phyloP scores from a whole-genome alignment of 2,888 invertebrate species.

The Meteorus colon region DNA sequence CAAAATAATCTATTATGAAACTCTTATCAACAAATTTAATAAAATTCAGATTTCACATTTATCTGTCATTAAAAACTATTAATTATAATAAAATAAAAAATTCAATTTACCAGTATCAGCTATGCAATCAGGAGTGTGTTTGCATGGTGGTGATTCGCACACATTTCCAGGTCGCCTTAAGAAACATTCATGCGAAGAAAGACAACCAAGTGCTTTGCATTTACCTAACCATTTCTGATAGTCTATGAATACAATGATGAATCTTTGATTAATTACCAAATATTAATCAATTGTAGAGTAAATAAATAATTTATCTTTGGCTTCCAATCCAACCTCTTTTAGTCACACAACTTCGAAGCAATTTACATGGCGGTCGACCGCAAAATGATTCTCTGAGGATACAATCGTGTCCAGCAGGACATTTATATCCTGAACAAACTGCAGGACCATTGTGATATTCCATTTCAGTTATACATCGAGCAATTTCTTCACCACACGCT shows the following conservation, averaged over 20 bases:
- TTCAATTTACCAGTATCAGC: constrained; percentile 49
- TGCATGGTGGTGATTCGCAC: constrained; percentile 56
- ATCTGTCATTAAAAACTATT: too few relatives aligned
- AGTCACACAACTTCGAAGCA: constrained; percentile 60
- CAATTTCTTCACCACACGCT: constrained; percentile 61
- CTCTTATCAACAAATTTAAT: too few relatives aligned
- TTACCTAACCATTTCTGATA: constrained; percentile 55
- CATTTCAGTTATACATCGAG: constrained; percentile 60
- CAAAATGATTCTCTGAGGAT: constrained; percentile 63
- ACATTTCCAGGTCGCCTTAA: constrained; percentile 56
- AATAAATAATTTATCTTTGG: not conserved
- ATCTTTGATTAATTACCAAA: not conserved
- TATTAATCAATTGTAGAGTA: not conserved
- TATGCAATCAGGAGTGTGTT: constrained; percentile 60
- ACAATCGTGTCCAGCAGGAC: constrained; percentile 60
- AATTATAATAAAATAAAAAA: not conserved
- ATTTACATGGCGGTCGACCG: constrained; percentile 61
- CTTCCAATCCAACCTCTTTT: constrained; percentile 52
- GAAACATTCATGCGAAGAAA: constrained; percentile 64
- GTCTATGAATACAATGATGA: constrained; percentile 52
- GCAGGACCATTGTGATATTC: constrained; percentile 61
- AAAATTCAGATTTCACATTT: too few relatives aligned
- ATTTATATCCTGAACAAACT: constrained; percentile 60
- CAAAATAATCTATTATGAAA: too few relatives aligned
- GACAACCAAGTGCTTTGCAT: constrained; percentile 61